Conservation (phyloP, 2,888 invertebrate genomes). For the Clivina fossor region DNA sequence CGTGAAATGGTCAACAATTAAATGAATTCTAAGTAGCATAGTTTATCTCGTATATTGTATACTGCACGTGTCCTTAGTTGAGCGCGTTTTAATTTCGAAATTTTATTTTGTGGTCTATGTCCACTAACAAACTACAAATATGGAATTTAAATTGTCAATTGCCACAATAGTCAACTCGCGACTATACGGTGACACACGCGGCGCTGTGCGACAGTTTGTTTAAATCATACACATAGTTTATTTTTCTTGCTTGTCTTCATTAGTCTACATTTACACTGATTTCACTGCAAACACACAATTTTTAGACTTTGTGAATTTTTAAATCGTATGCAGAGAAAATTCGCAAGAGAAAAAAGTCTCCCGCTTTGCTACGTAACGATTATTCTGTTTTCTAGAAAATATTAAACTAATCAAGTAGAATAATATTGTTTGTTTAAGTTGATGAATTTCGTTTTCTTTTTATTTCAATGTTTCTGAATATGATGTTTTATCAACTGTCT, state of each 20-base stretch:
- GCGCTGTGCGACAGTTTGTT: slow-evolving; percentile 4
- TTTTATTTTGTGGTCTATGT: too few relatives aligned
- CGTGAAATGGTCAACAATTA: too few relatives aligned
- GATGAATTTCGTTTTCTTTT: neutral
- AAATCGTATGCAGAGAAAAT: slow-evolving; percentile 10
- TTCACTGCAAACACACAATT: slow-evolving; percentile 24
- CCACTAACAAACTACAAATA: too few relatives aligned
- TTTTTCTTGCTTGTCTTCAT: slow-evolving; percentile 22
- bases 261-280: slow-evolving; percentile 24
- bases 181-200: neutral
- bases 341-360: slow-evolving; percentile 1
- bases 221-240: slow-evolving; percentile 24
- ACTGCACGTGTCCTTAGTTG: too few relatives aligned
- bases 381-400: slow-evolving; percentile 19
- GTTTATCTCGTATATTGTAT: too few relatives aligned
- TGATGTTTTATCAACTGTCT: too few relatives aligned
- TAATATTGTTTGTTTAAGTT: slow-evolving; percentile 10
- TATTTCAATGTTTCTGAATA: too few relatives aligned
- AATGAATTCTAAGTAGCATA: too few relatives aligned
- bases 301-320: slow-evolving; percentile 22
- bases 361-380: slow-evolving; percentile 5
- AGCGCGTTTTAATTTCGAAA: too few relatives aligned
- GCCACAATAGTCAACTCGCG: too few relatives aligned
- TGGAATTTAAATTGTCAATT: too few relatives aligned
- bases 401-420: slow-evolving; percentile 13